Conservation (phyloP, 64 coral and sea anemone species). For the Montipora capricornis region DNA sequence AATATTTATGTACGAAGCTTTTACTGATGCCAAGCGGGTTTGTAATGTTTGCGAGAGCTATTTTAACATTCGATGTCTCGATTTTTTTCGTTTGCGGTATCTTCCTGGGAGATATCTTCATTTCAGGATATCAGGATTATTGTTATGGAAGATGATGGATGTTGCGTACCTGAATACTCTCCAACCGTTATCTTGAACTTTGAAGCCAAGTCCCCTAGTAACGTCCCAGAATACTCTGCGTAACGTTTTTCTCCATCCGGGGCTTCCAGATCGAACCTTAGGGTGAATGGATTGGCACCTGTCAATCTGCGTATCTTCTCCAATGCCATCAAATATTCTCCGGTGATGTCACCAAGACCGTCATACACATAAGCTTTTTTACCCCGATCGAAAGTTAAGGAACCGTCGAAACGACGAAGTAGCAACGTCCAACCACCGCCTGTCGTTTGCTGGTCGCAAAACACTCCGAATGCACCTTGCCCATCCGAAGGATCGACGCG, state of each 20-base stretch:
- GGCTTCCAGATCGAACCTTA: conserved; percentile 66
- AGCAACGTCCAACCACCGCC: neutral
- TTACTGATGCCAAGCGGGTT: too few relatives aligned
- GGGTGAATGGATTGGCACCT: neutral
- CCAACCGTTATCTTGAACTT: conserved; percentile 29
- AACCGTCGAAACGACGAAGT: neutral
- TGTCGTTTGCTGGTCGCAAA: neutral
- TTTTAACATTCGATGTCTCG: too few relatives aligned
- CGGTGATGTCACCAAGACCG: conserved; percentile 69
- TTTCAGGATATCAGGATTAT: neutral
- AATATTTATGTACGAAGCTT: too few relatives aligned
- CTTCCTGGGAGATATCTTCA: neutral
- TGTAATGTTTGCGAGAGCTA: too few relatives aligned
- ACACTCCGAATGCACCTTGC: neutral
- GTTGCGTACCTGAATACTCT: conserved; percentile 2
- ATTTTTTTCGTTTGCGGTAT: too few relatives aligned
- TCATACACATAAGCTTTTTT: neutral
- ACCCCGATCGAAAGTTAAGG: neutral
- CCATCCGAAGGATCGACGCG: neutral
- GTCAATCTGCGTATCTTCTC: conserved; percentile 44
- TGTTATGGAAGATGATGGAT: neutral
- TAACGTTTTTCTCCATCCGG: conserved; percentile 52
- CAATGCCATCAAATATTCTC: conserved; percentile 83
- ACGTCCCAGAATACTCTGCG: neutral
- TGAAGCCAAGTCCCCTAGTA: neutral